phyloP scores from a whole-genome alignment of 2,113 vertebrate species.

The Amazona guildingii region DNA sequence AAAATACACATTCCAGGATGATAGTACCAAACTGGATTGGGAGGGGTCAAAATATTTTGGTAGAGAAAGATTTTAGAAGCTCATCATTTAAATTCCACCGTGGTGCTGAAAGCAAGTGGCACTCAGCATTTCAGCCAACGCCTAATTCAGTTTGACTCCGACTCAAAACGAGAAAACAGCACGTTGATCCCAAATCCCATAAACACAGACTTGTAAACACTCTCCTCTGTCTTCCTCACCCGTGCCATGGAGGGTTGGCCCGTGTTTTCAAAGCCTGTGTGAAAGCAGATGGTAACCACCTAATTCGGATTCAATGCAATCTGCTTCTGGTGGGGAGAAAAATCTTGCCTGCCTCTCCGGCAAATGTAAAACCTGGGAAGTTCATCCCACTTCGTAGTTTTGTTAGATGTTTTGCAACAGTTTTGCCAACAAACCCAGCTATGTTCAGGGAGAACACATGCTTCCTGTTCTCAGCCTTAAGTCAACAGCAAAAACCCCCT shows the following conservation, averaged over 20 bases:
- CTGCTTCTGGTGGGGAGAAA: not conserved
- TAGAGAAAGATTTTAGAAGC: not conserved
- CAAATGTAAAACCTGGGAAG: conserved; percentile 57
- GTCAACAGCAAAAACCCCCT: not conserved
- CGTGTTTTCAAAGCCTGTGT: not conserved
- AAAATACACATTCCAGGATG: not conserved
- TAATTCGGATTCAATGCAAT: conserved; percentile 40
- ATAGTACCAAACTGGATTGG: not conserved
- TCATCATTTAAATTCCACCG: not conserved
- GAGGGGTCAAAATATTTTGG: not conserved
- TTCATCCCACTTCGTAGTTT: conserved; percentile 45
- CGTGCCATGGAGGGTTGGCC: not conserved
- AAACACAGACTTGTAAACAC: conserved; percentile 15
- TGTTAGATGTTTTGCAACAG: conserved; percentile 17
- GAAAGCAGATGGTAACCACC: conserved; percentile 58
- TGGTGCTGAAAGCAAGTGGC: fast-evolving
- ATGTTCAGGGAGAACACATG: conserved; percentile 34
- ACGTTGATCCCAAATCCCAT: not conserved
- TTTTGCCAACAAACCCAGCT: conserved; percentile 59
- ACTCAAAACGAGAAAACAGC: not conserved
- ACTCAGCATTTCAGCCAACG: not conserved
- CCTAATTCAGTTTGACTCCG: not conserved
- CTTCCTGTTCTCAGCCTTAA: conserved; percentile 34
- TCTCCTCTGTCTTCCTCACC: not conserved
- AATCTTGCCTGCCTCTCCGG: not conserved